A percentile compares a stretch with the other conserved stretches of the same genome.
Evolutionary conservation across 2,797 vertebrate species (phyloP).

Genomic region (Epinephelus malabaricus): DNA sequence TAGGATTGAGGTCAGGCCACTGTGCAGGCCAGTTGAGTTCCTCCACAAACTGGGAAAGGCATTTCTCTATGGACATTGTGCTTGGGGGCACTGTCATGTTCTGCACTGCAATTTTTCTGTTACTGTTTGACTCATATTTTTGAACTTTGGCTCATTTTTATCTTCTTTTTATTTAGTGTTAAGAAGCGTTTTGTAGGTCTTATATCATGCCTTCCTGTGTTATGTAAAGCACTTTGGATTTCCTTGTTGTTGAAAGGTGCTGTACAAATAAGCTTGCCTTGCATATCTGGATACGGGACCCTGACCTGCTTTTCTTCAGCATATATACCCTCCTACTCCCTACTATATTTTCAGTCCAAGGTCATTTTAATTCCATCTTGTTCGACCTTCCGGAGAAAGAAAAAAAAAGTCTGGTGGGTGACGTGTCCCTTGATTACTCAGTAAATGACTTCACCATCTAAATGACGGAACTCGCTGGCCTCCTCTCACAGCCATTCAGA

Average conservation of each 20-base stretch:
- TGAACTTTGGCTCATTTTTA: too few relatives aligned
- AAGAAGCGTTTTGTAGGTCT: too few relatives aligned
- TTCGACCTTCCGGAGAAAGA: not conserved
- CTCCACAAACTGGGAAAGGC: too few relatives aligned
- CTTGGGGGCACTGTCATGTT: too few relatives aligned
- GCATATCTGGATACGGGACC: not conserved
- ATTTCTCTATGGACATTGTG: too few relatives aligned
- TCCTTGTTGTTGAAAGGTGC: not conserved
- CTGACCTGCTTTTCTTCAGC: slow-evolving; percentile 1
- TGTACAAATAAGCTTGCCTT: not conserved
- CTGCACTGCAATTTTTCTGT: too few relatives aligned
- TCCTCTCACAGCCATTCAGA: not conserved
- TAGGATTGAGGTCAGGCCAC: too few relatives aligned
- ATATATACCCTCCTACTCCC: not conserved
- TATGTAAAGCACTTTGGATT: not conserved
- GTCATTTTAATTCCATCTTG: slow-evolving; percentile 31
- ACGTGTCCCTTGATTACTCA: slow-evolving; percentile 21
- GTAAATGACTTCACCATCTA: slow-evolving; percentile 12
- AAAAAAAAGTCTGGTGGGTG: not conserved
- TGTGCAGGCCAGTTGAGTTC: too few relatives aligned
- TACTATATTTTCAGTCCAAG: not conserved
- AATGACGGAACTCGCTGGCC: slow-evolving; percentile 3
- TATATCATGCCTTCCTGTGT: too few relatives aligned
- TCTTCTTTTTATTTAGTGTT: too few relatives aligned
- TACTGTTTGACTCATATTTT: too few relatives aligned